Conservation (phyloP, 2,888 invertebrate genomes). For the Lasioglossum leucozonium region DNA sequence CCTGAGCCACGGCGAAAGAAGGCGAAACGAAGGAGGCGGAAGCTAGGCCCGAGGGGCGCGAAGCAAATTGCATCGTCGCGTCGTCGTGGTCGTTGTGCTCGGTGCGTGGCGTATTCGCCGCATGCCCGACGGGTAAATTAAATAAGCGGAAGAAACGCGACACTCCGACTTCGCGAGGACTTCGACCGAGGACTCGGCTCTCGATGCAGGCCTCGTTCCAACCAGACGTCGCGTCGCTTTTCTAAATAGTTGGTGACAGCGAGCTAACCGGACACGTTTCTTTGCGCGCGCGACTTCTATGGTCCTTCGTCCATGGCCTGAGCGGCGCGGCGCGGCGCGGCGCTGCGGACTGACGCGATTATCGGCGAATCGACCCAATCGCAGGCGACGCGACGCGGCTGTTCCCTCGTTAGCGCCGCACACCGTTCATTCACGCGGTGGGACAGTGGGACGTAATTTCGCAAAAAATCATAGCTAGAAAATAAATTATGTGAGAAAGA, state of each 20-base stretch:
- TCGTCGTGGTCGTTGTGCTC: slow-evolving; percentile 25
- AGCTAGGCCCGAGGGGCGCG: slow-evolving; percentile 26
- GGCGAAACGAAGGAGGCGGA: slow-evolving; percentile 24
- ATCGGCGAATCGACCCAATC: slow-evolving; percentile 30
- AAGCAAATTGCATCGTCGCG: slow-evolving; percentile 44
- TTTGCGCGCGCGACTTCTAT: slow-evolving; percentile 31
- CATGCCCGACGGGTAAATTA: slow-evolving; percentile 48
- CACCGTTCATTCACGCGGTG: not conserved
- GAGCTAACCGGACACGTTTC: slow-evolving; percentile 35
- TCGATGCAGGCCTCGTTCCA: not conserved
- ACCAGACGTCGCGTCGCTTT: slow-evolving; percentile 38
- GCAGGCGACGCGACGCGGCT: not conserved
- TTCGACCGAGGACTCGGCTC: not conserved
- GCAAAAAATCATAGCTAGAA: no score
- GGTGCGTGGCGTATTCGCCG: slow-evolving; percentile 28
- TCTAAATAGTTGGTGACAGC: slow-evolving; percentile 55
- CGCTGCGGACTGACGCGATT: not conserved
- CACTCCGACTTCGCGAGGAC: slow-evolving; percentile 43
- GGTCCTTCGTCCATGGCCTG: not conserved
- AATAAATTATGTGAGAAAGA: no score
- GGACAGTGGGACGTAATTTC: no score
- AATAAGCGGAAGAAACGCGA: slow-evolving; percentile 51
- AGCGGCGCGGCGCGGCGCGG: no score
- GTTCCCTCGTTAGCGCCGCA: not conserved
- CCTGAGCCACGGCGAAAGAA: not conserved